A percentile compares a stretch with the other conserved stretches of the same genome.
Conservation (phyloP, 2,113 vertebrate species). For the Marmota monax region DNA sequence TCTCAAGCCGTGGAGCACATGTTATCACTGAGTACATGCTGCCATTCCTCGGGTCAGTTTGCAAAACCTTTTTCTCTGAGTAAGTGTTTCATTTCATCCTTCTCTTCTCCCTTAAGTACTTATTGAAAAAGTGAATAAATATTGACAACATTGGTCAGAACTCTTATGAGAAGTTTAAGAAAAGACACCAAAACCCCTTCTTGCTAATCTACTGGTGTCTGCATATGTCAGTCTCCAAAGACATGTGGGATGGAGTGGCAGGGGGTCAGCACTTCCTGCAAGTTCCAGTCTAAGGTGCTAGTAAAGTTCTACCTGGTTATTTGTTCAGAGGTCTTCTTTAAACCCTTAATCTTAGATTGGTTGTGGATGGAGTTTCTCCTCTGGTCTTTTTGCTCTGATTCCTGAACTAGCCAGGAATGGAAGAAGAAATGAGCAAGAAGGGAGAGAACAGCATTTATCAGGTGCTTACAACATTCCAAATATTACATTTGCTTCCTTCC, state of each 20-base stretch:
- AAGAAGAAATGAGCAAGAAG: not conserved
- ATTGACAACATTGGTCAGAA: not conserved
- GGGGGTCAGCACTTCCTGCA: not conserved
- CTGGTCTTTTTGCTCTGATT: conserved; percentile 16
- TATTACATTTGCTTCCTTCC: not conserved
- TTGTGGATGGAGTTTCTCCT: not conserved
- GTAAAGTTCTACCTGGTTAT: not conserved
- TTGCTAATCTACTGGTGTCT: not conserved
- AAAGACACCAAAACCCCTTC: not conserved
- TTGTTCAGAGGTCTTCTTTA: not conserved
- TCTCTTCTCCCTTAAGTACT: not conserved
- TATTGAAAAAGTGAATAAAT: conserved; percentile 13
- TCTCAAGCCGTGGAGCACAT: not conserved
- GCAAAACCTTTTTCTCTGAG: not conserved
- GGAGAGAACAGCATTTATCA: not conserved
- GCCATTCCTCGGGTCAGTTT: not conserved
- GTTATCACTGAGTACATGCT: not conserved
- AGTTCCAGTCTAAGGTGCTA: not conserved
- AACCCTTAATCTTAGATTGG: not conserved
- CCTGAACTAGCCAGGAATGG: not conserved
- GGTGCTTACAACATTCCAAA: not conserved
- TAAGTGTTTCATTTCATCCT: not conserved
- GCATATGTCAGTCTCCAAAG: not conserved
- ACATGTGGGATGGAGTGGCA: not conserved
- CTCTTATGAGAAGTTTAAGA: not conserved